Evolutionary conservation across 1,140 invertebrate genomes (phyloP).

Genomic region (Cyrtorhinus lividipennis): DNA sequence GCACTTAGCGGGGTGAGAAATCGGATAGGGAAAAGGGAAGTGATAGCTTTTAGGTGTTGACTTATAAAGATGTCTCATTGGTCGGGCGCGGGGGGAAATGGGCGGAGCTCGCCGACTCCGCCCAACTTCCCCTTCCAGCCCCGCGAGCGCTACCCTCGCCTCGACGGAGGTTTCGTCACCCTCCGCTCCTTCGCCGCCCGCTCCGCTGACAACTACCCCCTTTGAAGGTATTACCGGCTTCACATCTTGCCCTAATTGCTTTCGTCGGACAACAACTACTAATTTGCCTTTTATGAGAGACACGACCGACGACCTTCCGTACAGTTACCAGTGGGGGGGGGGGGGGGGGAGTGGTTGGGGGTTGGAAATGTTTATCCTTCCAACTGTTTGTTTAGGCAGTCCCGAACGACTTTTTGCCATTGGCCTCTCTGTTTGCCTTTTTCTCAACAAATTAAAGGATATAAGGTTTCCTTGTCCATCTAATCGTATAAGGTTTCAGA

Average conservation of each 20-base stretch:
- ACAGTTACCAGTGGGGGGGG: too few species aligned
- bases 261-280: background rate
- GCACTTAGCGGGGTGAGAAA: background rate
- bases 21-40: background rate
- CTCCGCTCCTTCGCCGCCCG: too few species aligned
- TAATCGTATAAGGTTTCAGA: conserved; percentile 5
- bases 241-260: background rate
- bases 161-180: background rate
- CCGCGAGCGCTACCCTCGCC: background rate
- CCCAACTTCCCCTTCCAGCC: background rate
- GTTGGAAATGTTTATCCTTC: background rate
- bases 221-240: background rate
- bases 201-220: too few species aligned
- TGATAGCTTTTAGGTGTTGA: conserved; percentile 8
- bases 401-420: conserved; percentile 3
- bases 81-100: background rate
- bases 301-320: too few species aligned
- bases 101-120: background rate
- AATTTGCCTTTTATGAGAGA: conserved; percentile 3
- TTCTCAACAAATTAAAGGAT: conserved; percentile 4
- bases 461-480: conserved; percentile 1
- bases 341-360: background rate
- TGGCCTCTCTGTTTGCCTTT: background rate
- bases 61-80: background rate
- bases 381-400: background rate